Base-by-base conservation (phyloP, 1,140 invertebrate species). In the Chelonus insularis region DNA sequence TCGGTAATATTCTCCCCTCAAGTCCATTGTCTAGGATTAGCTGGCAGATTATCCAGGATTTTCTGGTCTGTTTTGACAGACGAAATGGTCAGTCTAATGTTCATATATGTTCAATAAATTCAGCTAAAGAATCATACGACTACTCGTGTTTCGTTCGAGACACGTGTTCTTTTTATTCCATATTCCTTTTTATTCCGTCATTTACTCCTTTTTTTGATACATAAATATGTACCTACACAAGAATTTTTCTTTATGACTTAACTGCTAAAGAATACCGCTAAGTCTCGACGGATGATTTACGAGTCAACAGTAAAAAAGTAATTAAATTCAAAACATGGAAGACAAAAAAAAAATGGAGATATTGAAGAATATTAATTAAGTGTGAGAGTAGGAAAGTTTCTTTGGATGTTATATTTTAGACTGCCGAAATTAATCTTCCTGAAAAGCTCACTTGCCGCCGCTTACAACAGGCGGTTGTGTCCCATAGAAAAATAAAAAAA, bases 221-320 rank as follows among this genome's bases (percentile, higher is more conserved):
- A 20, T 60, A 34, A 36, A 60, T 50, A 50, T 60, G 36, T 41
- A 20, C 23, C 8, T 43, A 51, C 16, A 60, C 29, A 23, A 59
- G 52, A 62, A 62, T 68, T 70, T 74, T 69, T 64, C 72, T 75
- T 74, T 76, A 74, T 68, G 75, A 74, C 72, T 72, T 63, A 69
- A 65, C 73, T 70, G 70, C 68, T n/a, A 63, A 60, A 52, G 57
- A 66, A 60, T 25, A 65, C 51, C 60, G 56, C 60, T 62, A 56
- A 59, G 57, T 58, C 68, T 62, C 62, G 56, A 20, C 68, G 57
- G 62, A 73, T 79, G 76, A 78, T 79, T 79, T 79, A 79, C 74
- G 77, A 77, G 75, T 72, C 62, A 47, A 45, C 29, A 25, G 52
- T 45, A 71, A 78, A 80, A 79, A 78, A 77, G 74, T 79, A 76